phyloP scores from a whole-genome alignment of 2,113 vertebrate genomes.

The Anguilla japonica region DNA sequence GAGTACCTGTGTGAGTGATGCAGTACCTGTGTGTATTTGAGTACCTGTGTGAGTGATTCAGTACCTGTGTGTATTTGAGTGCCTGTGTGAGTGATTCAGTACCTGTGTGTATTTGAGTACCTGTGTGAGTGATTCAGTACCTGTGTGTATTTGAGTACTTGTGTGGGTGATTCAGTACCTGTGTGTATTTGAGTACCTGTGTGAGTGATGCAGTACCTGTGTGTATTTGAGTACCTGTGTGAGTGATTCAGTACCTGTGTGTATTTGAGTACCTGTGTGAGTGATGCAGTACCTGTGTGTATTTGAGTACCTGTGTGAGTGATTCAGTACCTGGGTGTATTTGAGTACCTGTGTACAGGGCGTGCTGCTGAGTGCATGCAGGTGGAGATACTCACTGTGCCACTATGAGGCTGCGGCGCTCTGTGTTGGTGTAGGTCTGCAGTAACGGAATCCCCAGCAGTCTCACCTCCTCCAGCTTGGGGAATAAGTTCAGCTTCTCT shows the following conservation, averaged over 20 bases:
- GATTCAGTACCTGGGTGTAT: not conserved
- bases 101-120: no score
- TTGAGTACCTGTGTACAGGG: not conserved
- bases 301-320: not conserved
- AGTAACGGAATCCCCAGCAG: constrained; percentile 88
- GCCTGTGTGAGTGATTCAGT: not conserved
- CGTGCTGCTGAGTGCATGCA: not conserved
- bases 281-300: no score
- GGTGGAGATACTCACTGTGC: constrained; percentile 70
- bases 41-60: no score
- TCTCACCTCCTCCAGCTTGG: constrained; percentile 89
- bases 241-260: not conserved
- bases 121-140: no score
- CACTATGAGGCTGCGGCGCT: constrained; percentile 86
- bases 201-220: no score
- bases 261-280: not conserved
- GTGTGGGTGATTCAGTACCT: no score
- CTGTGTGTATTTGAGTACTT: no score
- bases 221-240: no score
- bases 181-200: no score
- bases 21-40: no score
- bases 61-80: no score
- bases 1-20: no score
- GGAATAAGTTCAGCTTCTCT: constrained; percentile 89
- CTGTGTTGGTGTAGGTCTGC: constrained; percentile 84